These are phyloP conservation scores for Turritopsis rubra DNA, from an alignment of 30 jellyfish, hydroid and myxozoan species.

Conservation along the genomic window DNA sequence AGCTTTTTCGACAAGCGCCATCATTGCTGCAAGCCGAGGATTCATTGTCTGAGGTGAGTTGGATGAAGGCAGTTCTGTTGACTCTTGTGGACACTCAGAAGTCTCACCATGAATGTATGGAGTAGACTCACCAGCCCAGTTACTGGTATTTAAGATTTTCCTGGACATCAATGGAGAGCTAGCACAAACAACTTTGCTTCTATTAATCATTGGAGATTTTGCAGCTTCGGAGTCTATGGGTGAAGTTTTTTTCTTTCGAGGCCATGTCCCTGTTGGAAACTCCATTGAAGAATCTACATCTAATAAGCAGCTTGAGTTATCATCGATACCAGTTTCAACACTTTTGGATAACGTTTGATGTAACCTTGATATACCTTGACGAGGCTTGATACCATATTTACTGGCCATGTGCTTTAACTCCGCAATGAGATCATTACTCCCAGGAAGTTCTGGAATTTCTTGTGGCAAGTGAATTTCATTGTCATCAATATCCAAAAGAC, in stretches of 20 bases:
- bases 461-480: slow-evolving; percentile 84
- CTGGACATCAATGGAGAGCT: slow-evolving; percentile 8
- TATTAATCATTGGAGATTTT: neutral
- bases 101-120: slow-evolving; percentile 18
- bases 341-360: slow-evolving; percentile 26
- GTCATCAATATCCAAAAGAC: slow-evolving; percentile 86
- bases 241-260: slow-evolving; percentile 15
- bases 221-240: neutral
- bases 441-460: slow-evolving; percentile 93
- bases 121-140: slow-evolving; percentile 37
- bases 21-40: slow-evolving; percentile 94
- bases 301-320: neutral
- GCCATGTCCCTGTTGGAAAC: slow-evolving; percentile 28
- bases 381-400: slow-evolving; percentile 56
- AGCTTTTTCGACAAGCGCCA: slow-evolving; percentile 96
- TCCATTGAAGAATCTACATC: neutral
- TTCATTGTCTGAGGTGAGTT: slow-evolving; percentile 40
- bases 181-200: neutral
- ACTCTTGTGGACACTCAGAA: neutral
- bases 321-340: slow-evolving; percentile 1
- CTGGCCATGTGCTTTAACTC: slow-evolving; percentile 55
- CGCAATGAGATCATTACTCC: slow-evolving; percentile 69
- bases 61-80: slow-evolving; percentile 15
- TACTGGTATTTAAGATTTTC: slow-evolving; percentile 4
- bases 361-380: slow-evolving; percentile 65